Conservation (phyloP, 2,888 invertebrate species). For the Papilio elwesi region DNA sequence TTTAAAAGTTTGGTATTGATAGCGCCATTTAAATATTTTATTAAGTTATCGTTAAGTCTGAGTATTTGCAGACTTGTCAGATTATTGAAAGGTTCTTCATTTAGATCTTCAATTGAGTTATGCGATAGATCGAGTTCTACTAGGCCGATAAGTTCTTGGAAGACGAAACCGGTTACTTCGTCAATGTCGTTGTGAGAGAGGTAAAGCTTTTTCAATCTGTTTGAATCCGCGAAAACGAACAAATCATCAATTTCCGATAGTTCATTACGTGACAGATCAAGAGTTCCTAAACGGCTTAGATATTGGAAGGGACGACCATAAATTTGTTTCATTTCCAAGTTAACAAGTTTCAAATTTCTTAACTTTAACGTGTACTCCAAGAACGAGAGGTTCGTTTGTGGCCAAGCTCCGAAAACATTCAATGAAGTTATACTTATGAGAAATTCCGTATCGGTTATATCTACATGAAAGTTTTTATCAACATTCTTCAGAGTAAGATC, state of each 20-base stretch:
- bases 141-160: conserved; percentile 61
- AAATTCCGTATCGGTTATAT: conserved; percentile 53
- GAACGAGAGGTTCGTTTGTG: conserved; percentile 56
- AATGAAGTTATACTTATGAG: conserved; percentile 61
- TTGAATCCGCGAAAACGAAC: conserved; percentile 64
- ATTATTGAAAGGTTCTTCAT: conserved; percentile 66
- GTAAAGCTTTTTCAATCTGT: conserved; percentile 58
- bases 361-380: conserved; percentile 62
- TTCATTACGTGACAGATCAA: conserved; percentile 66
- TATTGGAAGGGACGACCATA: conserved; percentile 58
- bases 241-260: conserved; percentile 59
- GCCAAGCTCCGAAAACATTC: conserved; percentile 57
- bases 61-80: conserved; percentile 63
- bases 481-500: conserved; percentile 62
- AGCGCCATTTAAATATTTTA: conserved; percentile 71
- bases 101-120: conserved; percentile 64
- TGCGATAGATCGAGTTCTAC: conserved; percentile 68
- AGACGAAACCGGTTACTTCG: conserved; percentile 58
- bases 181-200: conserved; percentile 62
- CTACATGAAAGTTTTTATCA: conserved; percentile 52
- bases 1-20: conserved; percentile 62
- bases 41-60: conserved; percentile 66
- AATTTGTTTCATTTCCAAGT: conserved; percentile 60
- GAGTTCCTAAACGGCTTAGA: conserved; percentile 57
- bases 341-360: conserved; percentile 55